phyloP scores from a whole-genome alignment of 2,113 vertebrate genomes.

The Heterotis niloticus region DNA sequence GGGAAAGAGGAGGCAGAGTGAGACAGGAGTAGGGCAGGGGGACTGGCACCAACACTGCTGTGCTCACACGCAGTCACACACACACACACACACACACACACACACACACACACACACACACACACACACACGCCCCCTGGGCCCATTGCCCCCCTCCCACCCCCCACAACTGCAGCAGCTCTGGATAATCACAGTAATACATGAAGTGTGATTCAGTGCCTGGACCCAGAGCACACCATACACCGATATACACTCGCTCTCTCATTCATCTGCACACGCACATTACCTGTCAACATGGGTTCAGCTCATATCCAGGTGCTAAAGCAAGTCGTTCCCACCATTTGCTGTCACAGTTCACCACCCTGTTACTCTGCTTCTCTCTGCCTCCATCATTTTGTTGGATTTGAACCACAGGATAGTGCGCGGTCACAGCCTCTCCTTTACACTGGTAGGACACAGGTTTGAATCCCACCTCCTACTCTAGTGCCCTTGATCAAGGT shows the following conservation, averaged over 20 bases:
- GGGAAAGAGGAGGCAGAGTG: constrained; percentile 46
- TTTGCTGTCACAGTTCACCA: not conserved
- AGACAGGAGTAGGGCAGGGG: constrained; percentile 58
- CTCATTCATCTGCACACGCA: not conserved
- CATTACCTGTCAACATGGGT: not conserved
- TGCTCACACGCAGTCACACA: constrained; percentile 11
- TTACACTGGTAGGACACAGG: no score
- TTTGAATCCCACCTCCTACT: no score
- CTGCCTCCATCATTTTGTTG: not conserved
- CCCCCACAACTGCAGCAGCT: constrained; percentile 76
- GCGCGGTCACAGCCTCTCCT: no score
- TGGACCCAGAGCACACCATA: constrained; percentile 53
- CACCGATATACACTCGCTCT: not conserved
- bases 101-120: not conserved
- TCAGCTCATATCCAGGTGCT: not conserved
- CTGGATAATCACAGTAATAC: constrained; percentile 78
- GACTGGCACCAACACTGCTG: constrained; percentile 51
- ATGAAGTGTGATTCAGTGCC: constrained; percentile 74
- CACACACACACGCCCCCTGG: constrained; percentile 26
- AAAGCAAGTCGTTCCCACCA: not conserved
- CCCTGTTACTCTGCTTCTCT: not conserved
- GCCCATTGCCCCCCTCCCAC: constrained; percentile 43
- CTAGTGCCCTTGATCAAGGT: no score
- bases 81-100: constrained; percentile 3
- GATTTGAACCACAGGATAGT: not conserved